Conservation (phyloP, 1,140 invertebrate genomes). For the Drosophila funebris region DNA sequence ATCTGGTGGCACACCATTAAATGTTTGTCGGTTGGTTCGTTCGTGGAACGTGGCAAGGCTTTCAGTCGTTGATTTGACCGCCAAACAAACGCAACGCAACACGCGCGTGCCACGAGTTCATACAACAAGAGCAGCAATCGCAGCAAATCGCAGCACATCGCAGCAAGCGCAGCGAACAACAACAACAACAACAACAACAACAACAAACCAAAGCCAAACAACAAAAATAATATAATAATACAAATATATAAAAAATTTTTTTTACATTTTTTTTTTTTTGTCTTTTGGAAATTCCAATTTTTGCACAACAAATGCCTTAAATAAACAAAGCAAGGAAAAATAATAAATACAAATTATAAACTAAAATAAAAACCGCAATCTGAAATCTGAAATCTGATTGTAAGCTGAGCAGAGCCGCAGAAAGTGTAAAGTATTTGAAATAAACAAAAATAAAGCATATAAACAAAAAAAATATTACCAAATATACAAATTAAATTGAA, state of each 20-base stretch:
- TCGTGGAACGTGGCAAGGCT: conserved; percentile 42
- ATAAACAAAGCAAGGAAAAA: not conserved
- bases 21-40: conserved; percentile 22
- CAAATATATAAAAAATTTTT: conserved; percentile 31
- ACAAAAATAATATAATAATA: conserved; percentile 7
- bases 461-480: conserved; percentile 3
- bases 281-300: conserved; percentile 37
- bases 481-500: not conserved
- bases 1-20: conserved; percentile 40
- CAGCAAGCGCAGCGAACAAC: not conserved
- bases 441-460: not conserved
- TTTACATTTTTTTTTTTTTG: conserved; percentile 54
- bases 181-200: conserved; percentile 6
- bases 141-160: conserved; percentile 21
- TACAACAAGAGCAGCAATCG: conserved; percentile 42
- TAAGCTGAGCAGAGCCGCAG: conserved; percentile 2
- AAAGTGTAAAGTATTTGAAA: conserved; percentile 6
- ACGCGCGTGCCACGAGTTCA: conserved; percentile 36
- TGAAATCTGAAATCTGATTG: not conserved
- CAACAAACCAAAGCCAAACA: conserved; percentile 5
- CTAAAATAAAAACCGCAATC: conserved; percentile 1
- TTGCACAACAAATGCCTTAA: conserved; percentile 43
- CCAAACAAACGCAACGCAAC: conserved; percentile 75
- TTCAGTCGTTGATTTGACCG: conserved; percentile 79
- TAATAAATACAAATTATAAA: not conserved